Base-by-base conservation (phyloP, 2,113 vertebrate species). In the Pterocles burchelli region DNA sequence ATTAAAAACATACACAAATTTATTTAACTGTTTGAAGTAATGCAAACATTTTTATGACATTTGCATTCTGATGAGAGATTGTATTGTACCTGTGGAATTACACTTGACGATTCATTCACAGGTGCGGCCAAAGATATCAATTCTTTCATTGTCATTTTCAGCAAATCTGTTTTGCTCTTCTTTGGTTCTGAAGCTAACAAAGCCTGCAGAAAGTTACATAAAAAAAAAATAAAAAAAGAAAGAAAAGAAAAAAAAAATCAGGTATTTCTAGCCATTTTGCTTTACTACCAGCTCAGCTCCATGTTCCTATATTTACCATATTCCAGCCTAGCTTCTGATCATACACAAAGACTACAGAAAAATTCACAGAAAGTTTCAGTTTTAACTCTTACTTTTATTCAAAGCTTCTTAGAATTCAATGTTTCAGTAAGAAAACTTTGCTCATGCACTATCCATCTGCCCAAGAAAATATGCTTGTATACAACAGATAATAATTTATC, bases 131-230 rank as follows among this genome's bases (percentile, higher is more conserved):
- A 97, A 62, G 97, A 75, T 6, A 99, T 97, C 96, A 99, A 96
- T 93, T 99, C 98, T 76, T 97, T 98, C 99, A 99, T 99, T 87
- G 99, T 98, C 97, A 98, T 98, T 97, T 99, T 99, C 96, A 99
- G 84, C 86, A 99, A 97, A 76, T 98, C 98, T 95, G 98, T 98
- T 98, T 98, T 99, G 95, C 99, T 97, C 9, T 98, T 98, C 97
- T 99, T 99, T 72, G 99, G 98, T 97, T 99, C 99, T 18, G 99
- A 99, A 73, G 99, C 99, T 87, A 99, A 97, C 79, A 99, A 97
- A 55, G 99, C 99, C 99, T 99, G 92, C 11, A 41, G 41, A 92
- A 82, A 72, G 14, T 85, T 70, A 6, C 61, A 13, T 14, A 45
- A 6, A 66, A 7, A 16, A 52, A 41, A 41, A 13, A 41, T 41